These are phyloP conservation scores for Eutolmus rufibarbis DNA, from an alignment of 2,888 invertebrate genomes.

Conservation along the genomic window DNA sequence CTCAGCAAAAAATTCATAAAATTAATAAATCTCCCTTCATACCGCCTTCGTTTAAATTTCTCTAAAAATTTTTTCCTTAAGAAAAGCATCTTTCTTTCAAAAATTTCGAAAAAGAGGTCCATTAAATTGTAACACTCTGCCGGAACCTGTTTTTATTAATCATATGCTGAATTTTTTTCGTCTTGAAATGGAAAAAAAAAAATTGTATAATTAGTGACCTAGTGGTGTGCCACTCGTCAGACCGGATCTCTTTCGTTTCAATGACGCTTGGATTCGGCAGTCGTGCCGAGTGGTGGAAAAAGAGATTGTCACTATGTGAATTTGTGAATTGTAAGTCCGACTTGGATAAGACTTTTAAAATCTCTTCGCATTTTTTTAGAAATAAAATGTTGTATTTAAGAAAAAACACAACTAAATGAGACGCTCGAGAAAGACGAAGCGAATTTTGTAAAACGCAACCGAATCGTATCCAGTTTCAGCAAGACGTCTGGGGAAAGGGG, in stretches of 20 bases:
- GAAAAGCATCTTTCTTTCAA: background rate
- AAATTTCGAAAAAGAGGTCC: background rate
- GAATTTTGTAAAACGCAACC: background rate
- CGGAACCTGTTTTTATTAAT: background rate
- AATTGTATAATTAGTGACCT: slow-evolving; percentile 24
- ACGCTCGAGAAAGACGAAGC: background rate
- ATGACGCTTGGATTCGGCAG: background rate
- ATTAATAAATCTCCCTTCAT: background rate
- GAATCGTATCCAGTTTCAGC: background rate
- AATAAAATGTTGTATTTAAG: background rate
- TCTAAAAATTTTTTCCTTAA: background rate
- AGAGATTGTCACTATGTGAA: slow-evolving; percentile 22
- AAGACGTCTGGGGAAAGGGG: background rate
- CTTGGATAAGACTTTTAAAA: background rate
- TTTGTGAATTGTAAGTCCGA: background rate
- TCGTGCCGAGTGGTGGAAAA: background rate
- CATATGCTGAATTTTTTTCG: background rate
- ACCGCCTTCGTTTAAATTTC: background rate
- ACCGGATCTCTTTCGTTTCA: slow-evolving; percentile 22
- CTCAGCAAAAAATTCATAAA: background rate
- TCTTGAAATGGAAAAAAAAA: background rate
- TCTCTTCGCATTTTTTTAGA: background rate
- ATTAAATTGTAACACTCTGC: background rate
- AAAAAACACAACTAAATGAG: background rate
- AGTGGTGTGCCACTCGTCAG: slow-evolving; percentile 19